Conservation (phyloP, 2,888 invertebrate genomes). For the Drosophila neonasuta region DNA sequence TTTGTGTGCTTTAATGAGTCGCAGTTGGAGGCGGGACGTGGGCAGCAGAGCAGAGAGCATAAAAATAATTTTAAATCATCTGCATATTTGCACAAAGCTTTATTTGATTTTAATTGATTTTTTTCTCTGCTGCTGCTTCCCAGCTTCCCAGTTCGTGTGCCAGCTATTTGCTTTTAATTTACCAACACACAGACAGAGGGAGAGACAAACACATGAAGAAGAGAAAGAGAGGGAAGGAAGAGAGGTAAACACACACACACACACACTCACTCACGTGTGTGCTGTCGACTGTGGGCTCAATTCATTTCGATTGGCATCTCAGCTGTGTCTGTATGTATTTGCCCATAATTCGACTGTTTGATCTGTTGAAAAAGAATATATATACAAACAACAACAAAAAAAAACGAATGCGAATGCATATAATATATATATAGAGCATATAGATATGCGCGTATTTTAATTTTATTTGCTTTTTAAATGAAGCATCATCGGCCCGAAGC, state of each 20-base stretch:
- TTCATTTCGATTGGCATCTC: constrained; percentile 50
- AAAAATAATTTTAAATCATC: constrained; percentile 73
- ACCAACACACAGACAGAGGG: constrained; percentile 37
- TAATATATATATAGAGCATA: constrained; percentile 5
- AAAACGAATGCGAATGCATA: not conserved
- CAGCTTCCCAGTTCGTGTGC: constrained; percentile 11
- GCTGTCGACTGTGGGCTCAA: constrained; percentile 31
- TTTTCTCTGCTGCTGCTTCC: constrained; percentile 19
- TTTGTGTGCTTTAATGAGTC: constrained; percentile 64
- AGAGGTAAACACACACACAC: not conserved
- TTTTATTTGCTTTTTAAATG: constrained; percentile 77
- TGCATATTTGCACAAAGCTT: constrained; percentile 73
- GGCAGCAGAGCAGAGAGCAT: constrained; percentile 12
- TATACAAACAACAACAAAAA: not conserved
- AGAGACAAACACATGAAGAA: not conserved
- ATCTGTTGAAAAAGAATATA: constrained; percentile 48
- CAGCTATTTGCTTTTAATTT: constrained; percentile 71
- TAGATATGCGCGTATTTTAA: constrained; percentile 71
- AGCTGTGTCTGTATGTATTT: constrained; percentile 40
- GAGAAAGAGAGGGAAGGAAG: not conserved
- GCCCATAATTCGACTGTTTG: constrained; percentile 60
- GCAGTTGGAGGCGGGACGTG: not conserved
- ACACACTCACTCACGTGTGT: constrained; percentile 3
- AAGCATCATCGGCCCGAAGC: constrained; percentile 65
- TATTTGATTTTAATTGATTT: constrained; percentile 76